These are phyloP conservation scores for Microtus montanus DNA, from an alignment of 2,113 vertebrate genomes.

Conservation along the genomic window DNA sequence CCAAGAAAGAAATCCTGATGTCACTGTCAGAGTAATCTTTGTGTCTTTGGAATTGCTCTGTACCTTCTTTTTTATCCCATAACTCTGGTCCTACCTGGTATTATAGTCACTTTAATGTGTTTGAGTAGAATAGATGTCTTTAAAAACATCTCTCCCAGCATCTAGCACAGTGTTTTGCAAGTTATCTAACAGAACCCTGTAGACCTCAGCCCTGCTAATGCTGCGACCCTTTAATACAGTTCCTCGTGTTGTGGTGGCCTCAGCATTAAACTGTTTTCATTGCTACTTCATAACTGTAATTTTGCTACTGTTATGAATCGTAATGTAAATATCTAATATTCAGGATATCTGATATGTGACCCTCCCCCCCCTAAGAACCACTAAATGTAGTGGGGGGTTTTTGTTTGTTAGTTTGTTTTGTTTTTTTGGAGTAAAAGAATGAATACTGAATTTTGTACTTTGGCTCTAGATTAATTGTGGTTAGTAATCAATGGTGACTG, in stretches of 20 bases:
- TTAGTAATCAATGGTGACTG: neutral
- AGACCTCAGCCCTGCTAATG: neutral
- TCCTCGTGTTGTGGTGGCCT: neutral
- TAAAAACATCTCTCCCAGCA: neutral
- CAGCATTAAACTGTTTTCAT: neutral
- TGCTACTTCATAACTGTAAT: neutral
- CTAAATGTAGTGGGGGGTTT: neutral
- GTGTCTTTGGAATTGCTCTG: slow-evolving; percentile 46
- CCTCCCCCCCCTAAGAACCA: neutral
- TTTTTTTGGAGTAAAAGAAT: neutral
- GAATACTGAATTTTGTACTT: slow-evolving; percentile 34
- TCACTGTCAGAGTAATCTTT: slow-evolving; percentile 31
- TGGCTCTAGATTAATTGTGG: slow-evolving; percentile 24
- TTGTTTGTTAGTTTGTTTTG: neutral
- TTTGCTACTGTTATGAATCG: neutral
- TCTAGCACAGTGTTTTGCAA: slow-evolving; percentile 33
- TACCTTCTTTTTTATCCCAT: neutral
- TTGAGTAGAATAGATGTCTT: slow-evolving; percentile 13
- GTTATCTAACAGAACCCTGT: neutral
- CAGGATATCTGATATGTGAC: neutral
- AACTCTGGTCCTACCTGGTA: neutral
- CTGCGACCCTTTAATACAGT: too few species aligned
- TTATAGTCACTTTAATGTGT: slow-evolving; percentile 24
- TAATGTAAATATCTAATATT: neutral
- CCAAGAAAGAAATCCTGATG: slow-evolving; percentile 26